phyloP scores from a whole-genome alignment of 2,888 invertebrate genomes.

The Linhomoeus sp. region DNA sequence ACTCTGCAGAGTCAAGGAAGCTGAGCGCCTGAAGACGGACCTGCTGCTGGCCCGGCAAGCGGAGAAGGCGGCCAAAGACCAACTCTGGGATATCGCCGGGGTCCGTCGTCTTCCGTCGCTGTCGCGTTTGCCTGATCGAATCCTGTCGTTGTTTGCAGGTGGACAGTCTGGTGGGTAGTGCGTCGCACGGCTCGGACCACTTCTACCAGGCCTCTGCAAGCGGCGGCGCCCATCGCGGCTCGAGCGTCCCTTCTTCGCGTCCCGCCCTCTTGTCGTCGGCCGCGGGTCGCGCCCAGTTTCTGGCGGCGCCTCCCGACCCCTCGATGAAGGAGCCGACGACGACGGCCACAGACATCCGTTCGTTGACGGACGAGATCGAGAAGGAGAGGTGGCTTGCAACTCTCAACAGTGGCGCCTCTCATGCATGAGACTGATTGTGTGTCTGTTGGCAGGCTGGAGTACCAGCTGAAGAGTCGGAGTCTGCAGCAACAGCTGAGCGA shows the following conservation, averaged over 20 bases:
- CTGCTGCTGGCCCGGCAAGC: slow-evolving; percentile 61
- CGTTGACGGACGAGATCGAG: slow-evolving; percentile 75
- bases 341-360: slow-evolving; percentile 53
- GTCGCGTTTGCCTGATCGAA: too few species aligned
- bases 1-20: slow-evolving; percentile 50
- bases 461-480: slow-evolving; percentile 80
- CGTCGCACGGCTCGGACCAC: too few species aligned
- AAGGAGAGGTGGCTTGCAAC: slow-evolving; percentile 49
- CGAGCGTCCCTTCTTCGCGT: too few species aligned
- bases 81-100: slow-evolving; percentile 42
- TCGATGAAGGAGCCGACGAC: not conserved
- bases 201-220: too few species aligned
- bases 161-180: too few species aligned
- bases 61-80: slow-evolving; percentile 79
- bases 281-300: not conserved
- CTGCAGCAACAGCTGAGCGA: slow-evolving; percentile 76
- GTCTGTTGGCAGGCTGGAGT: slow-evolving; percentile 40
- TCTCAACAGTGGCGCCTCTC: not conserved
- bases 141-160: too few species aligned
- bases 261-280: slow-evolving; percentile 18
- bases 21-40: slow-evolving; percentile 64
- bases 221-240: too few species aligned
- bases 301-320: slow-evolving; percentile 1
- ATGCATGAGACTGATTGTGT: not conserved
- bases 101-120: too few species aligned